Evolutionary conservation across 2,888 invertebrate genomes (phyloP), one percentile per base, ranked within the genome.

Genomic region (Epinotia brunnichana): DNA sequence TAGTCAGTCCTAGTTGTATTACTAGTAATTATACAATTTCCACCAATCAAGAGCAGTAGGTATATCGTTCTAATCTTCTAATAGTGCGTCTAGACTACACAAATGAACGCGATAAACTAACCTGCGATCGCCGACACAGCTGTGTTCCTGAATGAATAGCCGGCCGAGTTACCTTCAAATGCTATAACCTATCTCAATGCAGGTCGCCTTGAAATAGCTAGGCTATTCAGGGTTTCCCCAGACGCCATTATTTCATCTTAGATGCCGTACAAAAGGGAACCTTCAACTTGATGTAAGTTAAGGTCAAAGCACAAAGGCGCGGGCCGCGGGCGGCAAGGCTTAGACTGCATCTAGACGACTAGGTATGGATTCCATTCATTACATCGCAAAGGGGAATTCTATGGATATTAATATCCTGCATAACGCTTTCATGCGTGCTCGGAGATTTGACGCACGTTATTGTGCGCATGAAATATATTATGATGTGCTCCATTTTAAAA

Each of bases 221-320:
- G 79, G 78, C 85, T 83, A 89, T 90, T 86, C 82, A 88, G 84
- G 83, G 82, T 77, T 83, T 87, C 85, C 86, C 83, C 88, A 89
- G 87, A 89, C 88, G 81, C 71, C 74, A 80, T 82, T 85, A 84
- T 85, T 85, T 81, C 83, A 83, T 84, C 83, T 83, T 83, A 85
- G 79, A 81, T 80, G 74, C 62, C 69, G 77, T 74, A 90, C 83
- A 89, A 91, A 86, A 74, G 86, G 79, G 82, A 87, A 90, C 92
- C 91, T 92, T 92, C 90, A 92, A 92, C 91, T 91, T 91, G 90
- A 90, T 87, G 87, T 88, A 89, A 87, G 86, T 85, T 90, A 91
- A 92, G 92, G 92, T 92, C 91, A 87, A 72, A 74, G 70, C 73
- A 89, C 83, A 90, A 89, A 87, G 80, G 73, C 75, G 57, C 19